Evolutionary conservation across 2,888 invertebrate species (phyloP), one percentile per base, ranked within the genome.

Genomic region (Acanthosepion esculentum): DNA sequence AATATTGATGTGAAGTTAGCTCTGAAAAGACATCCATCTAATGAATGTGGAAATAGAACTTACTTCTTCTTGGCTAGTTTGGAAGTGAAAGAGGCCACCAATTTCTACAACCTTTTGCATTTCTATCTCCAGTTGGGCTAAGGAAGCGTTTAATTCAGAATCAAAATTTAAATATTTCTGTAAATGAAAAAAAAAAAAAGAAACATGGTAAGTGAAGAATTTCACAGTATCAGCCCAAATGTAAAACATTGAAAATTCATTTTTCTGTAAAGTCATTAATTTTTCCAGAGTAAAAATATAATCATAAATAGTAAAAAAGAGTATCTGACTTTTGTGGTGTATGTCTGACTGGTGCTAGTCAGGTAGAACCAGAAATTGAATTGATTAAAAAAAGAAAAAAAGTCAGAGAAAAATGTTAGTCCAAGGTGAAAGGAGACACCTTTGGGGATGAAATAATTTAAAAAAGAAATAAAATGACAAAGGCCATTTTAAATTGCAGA

Each of bases 41-140:
- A 93, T 10, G 33, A 53, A n/a, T n/a, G 15, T 50, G 6, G 10
- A n/a, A 20, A 33, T 48, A 59, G 33, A 23, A 94, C 95, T 92
- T 93, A 96, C 96, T 95, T 96, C 96, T 95, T 78, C 78, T 95
- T 98, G 97, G 94, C 96, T 95, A 33, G 95, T 95, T 96, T 98
- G 98, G 95, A 98, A 97, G 96, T 98, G 98, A 94, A 98, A 98
- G 95, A 98, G 97, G 95, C 98, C 98, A 95, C 98, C 98, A 95
- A 98, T 98, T 96, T 98, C 98, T 96, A 98, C 98, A 96, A 98
- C 98, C 96, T 98, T 98, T 96, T 98, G 98, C 96, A 98, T 97
- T 97, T 98, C 98, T 97, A 98, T 98, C 97, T 98, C 98, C 97
- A 98, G 98, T 95, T 98, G 98, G 0, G 98, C 98, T 96, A 98